phyloP scores from a whole-genome alignment of 2,113 vertebrate genomes.

The Cebus imitator region DNA sequence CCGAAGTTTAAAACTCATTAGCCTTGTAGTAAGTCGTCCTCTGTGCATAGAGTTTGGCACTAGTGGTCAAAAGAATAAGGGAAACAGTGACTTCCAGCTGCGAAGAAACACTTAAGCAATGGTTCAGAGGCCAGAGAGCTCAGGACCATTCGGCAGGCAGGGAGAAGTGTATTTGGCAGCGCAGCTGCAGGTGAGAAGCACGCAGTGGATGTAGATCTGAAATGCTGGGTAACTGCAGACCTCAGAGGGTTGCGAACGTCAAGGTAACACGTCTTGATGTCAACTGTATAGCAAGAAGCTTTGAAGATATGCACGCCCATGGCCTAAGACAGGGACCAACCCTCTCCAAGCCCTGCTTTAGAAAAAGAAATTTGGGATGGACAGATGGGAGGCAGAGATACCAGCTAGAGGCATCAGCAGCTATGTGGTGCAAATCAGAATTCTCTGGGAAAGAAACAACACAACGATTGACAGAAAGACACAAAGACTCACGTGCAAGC shows the following conservation, averaged over 20 bases:
- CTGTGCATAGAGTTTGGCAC: neutral
- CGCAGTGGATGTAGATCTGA: neutral
- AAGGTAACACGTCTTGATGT: neutral
- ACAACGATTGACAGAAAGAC: neutral
- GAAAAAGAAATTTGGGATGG: neutral
- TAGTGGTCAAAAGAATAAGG: neutral
- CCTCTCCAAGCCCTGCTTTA: neutral
- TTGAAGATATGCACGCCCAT: neutral
- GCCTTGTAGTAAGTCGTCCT: neutral
- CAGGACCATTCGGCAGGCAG: neutral
- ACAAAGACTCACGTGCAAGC: neutral
- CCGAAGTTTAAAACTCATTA: neutral
- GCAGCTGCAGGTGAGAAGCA: neutral
- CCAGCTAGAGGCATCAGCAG: too few species aligned
- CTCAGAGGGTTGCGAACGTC: neutral
- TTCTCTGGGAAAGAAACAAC: neutral
- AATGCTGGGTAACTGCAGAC: neutral
- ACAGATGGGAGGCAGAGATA: neutral
- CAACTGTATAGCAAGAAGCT: neutral
- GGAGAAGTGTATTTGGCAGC: neutral
- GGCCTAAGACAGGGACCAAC: neutral
- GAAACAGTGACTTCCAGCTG: neutral
- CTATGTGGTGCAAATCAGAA: neutral
- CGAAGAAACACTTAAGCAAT: neutral
- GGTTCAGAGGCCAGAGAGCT: neutral